phyloP scores from a whole-genome alignment of 2,113 vertebrate species.

The Pollachius pollachius region DNA sequence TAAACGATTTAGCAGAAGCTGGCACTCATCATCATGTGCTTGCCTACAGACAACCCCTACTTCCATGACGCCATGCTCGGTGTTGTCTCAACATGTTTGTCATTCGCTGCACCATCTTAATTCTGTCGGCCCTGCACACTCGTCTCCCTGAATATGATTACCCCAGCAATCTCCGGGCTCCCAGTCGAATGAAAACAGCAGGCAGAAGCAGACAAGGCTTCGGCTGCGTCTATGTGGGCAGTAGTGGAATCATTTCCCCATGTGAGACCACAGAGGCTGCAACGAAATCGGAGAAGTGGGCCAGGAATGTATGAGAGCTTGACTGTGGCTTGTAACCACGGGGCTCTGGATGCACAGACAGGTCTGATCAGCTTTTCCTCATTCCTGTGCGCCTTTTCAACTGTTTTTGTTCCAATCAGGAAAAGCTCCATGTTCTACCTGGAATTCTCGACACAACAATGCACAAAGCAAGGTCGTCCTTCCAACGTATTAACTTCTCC shows the following conservation, averaged over 20 bases:
- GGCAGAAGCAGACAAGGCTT: constrained; percentile 42
- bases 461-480: constrained; percentile 7
- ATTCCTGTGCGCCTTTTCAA: constrained; percentile 54
- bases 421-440: constrained; percentile 22
- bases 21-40: constrained; percentile 42
- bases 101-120: constrained; percentile 47
- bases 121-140: constrained; percentile 22
- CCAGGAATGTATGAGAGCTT: constrained; percentile 60
- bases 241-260: constrained; percentile 54
- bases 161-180: constrained; percentile 19
- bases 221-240: constrained; percentile 49
- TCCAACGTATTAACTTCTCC: neutral
- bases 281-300: constrained; percentile 63
- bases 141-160: constrained; percentile 52
- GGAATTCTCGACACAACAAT: constrained; percentile 21
- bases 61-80: constrained; percentile 42
- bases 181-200: constrained; percentile 55
- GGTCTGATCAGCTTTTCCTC: constrained; percentile 63
- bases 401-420: constrained; percentile 37
- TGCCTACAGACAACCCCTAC: constrained; percentile 38
- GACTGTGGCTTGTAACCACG: constrained; percentile 44
- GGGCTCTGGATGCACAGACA: constrained; percentile 42
- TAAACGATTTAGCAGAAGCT: neutral
- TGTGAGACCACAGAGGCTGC: constrained; percentile 35
- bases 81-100: constrained; percentile 64